A percentile compares a stretch with the other conserved stretches of the same genome.
phyloP scores from a whole-genome alignment of 2,113 vertebrate species.

The Bothrops jararaca region DNA sequence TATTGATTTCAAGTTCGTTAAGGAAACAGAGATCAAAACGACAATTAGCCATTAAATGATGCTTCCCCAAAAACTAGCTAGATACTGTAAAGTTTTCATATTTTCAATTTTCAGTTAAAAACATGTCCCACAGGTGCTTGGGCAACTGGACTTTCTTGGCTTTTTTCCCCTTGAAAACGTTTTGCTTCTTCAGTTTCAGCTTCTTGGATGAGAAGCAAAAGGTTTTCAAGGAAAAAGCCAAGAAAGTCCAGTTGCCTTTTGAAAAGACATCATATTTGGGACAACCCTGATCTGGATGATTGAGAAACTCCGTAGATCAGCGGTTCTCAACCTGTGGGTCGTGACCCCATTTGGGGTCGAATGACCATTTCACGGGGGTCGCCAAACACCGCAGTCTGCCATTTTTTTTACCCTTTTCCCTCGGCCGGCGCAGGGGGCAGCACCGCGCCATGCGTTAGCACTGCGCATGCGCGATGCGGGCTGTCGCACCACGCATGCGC shows the following conservation, averaged over 20 bases:
- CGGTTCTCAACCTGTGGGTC: too few species aligned
- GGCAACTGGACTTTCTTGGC: background rate
- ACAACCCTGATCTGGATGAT: background rate
- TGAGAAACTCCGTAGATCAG: background rate
- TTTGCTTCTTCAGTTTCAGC: background rate
- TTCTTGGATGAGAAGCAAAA: background rate
- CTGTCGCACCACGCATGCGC: too few species aligned
- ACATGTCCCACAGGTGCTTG: constrained; percentile 23
- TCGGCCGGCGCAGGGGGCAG: too few species aligned
- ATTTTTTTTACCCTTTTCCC: too few species aligned
- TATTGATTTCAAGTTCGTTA: background rate
- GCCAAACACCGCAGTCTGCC: too few species aligned
- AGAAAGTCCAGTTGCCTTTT: background rate
- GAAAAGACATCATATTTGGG: background rate
- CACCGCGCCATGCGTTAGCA: too few species aligned
- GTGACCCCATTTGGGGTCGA: too few species aligned
- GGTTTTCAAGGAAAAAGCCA: background rate
- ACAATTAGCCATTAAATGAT: too few species aligned
- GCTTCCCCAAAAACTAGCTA: background rate
- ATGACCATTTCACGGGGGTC: too few species aligned
- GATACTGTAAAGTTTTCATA: background rate
- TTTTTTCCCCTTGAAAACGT: background rate
- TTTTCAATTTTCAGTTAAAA: background rate
- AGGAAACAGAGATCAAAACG: background rate
- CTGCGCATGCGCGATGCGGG: too few species aligned